Conservation (phyloP, 2,797 vertebrate genomes). For the Anabacerthia variegaticeps region DNA sequence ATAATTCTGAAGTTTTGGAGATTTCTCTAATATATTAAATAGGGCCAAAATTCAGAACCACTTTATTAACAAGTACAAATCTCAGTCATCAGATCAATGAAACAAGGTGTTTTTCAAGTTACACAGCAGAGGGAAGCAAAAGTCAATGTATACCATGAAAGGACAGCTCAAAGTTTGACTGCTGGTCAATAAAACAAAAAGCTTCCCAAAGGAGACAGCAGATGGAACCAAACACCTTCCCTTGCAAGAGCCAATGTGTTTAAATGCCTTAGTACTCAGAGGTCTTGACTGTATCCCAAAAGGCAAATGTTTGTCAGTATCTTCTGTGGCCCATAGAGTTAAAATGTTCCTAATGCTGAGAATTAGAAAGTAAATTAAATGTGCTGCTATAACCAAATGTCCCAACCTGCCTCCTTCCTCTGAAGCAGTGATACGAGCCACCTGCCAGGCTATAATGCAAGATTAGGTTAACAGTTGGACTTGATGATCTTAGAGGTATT, state of each 20-base stretch:
- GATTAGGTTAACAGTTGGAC: background rate
- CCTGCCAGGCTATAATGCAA: background rate
- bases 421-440: background rate
- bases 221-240: background rate
- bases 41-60: background rate
- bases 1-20: background rate
- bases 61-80: background rate
- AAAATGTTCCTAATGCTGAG: background rate
- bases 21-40: background rate
- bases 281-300: accelerated
- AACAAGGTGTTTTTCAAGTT: background rate
- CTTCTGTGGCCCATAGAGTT: background rate
- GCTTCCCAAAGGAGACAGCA: background rate
- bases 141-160: background rate
- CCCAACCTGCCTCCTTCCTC: background rate
- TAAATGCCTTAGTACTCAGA: background rate
- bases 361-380: background rate
- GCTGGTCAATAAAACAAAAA: background rate
- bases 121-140: background rate
- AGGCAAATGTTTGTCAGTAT: background rate
- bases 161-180: background rate
- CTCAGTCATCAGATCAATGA: background rate
- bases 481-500: background rate
- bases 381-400: background rate
- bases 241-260: background rate